Evolutionary conservation across 2,797 vertebrate genomes (phyloP).

Genomic region (Megaceryle alcyon): DNA sequence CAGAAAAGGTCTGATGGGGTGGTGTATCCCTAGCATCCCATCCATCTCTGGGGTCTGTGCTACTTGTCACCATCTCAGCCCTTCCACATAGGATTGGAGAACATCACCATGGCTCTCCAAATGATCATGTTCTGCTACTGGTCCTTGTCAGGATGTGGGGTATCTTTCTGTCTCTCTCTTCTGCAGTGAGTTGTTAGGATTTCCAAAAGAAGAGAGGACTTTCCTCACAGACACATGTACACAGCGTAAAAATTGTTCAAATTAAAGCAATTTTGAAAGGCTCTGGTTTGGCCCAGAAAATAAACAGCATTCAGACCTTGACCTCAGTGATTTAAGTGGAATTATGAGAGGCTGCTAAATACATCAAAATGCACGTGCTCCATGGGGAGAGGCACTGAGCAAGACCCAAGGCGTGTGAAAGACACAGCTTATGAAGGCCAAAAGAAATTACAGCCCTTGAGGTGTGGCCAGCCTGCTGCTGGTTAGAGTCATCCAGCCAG

Average conservation of each 20-base stretch:
- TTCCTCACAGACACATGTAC: neutral
- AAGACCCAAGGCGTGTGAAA: accelerated
- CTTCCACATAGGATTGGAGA: accelerated
- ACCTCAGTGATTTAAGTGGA: neutral
- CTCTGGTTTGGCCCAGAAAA: neutral
- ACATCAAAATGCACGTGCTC: neutral
- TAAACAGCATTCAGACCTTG: neutral
- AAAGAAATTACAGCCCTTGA: neutral
- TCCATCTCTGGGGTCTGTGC: neutral
- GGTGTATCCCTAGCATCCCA: neutral
- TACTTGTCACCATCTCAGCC: neutral
- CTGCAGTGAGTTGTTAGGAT: neutral
- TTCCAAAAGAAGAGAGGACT: neutral
- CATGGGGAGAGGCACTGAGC: neutral
- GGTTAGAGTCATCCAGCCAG: constrained; percentile 74
- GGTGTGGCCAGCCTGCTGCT: constrained; percentile 33
- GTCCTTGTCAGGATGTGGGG: neutral
- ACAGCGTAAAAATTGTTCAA: neutral
- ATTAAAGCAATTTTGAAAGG: neutral
- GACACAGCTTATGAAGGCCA: neutral
- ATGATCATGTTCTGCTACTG: neutral
- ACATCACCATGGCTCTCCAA: neutral
- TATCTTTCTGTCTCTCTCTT: neutral
- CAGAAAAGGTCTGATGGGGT: accelerated
- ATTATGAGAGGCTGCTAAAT: neutral